Evolutionary conservation across 2,113 vertebrate genomes (phyloP), one percentile per base, ranked within the genome.

Genomic region (Trichomycterus rosablanca): DNA sequence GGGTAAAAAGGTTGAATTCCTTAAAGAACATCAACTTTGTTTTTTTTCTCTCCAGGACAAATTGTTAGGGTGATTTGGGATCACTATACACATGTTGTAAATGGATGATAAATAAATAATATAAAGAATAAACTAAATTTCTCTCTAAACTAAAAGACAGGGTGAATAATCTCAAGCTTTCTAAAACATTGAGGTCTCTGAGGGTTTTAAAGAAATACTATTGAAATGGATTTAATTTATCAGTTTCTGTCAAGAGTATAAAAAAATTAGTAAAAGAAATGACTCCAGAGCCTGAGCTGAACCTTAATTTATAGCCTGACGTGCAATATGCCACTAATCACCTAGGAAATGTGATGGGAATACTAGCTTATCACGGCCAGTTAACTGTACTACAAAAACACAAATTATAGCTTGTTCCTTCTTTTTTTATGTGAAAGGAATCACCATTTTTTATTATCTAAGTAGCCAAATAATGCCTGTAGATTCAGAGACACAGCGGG

Each of bases 261-360:
- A n/a, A n/a, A n/a, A n/a, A n/a, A n/a, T n/a, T n/a, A n/a, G n/a
- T n/a, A n/a, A n/a, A n/a, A n/a, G n/a, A n/a, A n/a, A n/a, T n/a
- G n/a, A n/a, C n/a, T n/a, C n/a, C n/a, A n/a, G n/a, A n/a, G n/a
- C n/a, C n/a, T n/a, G n/a, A n/a, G n/a, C n/a, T n/a, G n/a, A n/a
- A n/a, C 37, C 44, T 49, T 70, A 65, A 59, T 66, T 32, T 51
- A 68, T 59, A 59, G 32, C 35, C 50, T 75, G 63, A 56, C 61
- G 68, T 51, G 52, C 35, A 75, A 68, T 62, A 80, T 68, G 76
- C 59, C 66, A 54, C 52, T 75, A 76, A 80, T 82, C 72, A 84
- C 77, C 69, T 28, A 61, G 75, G 81, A 86, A 81, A 80, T 51
- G 73, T 62, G 53, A 78, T 79, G 70, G 81, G 78, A 56, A 78